phyloP scores from a whole-genome alignment of 2,888 invertebrate genomes.

The Orthonychiurus folsomi region DNA sequence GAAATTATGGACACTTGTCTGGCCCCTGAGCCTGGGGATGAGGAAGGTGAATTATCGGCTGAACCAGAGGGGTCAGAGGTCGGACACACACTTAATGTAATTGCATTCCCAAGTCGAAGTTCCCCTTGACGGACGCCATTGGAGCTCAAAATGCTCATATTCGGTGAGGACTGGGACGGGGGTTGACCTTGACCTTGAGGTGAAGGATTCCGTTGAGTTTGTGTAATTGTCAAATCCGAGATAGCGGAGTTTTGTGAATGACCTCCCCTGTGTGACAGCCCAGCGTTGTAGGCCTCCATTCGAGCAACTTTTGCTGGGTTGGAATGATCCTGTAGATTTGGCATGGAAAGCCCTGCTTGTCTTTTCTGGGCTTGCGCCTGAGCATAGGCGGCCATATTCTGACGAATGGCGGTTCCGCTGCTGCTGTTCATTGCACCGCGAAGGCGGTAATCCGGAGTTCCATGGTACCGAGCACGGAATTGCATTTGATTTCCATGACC shows the following conservation, averaged over 20 bases:
- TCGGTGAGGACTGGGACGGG: too few relatives aligned
- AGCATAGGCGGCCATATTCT: too few relatives aligned
- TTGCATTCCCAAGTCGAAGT: constrained; percentile 26
- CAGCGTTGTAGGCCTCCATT: too few relatives aligned
- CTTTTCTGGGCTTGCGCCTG: neutral
- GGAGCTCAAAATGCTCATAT: too few relatives aligned
- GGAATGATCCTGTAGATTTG: neutral
- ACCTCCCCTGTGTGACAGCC: too few relatives aligned
- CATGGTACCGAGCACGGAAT: neutral
- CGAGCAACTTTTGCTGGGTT: neutral
- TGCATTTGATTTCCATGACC: neutral
- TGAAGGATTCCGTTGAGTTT: neutral
- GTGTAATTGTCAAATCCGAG: neutral
- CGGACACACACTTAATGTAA: constrained; percentile 31
- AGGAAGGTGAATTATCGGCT: neutral
- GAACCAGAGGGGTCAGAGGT: constrained; percentile 5
- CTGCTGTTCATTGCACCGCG: too few relatives aligned
- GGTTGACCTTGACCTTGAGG: neutral
- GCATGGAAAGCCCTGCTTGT: neutral
- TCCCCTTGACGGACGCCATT: neutral
- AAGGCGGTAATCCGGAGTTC: too few relatives aligned
- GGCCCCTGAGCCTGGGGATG: neutral
- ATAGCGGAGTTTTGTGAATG: neutral
- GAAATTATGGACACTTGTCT: too few relatives aligned
- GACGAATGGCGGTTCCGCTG: neutral